Conservation (phyloP, 2,113 vertebrate genomes). For the Macrotus californicus region DNA sequence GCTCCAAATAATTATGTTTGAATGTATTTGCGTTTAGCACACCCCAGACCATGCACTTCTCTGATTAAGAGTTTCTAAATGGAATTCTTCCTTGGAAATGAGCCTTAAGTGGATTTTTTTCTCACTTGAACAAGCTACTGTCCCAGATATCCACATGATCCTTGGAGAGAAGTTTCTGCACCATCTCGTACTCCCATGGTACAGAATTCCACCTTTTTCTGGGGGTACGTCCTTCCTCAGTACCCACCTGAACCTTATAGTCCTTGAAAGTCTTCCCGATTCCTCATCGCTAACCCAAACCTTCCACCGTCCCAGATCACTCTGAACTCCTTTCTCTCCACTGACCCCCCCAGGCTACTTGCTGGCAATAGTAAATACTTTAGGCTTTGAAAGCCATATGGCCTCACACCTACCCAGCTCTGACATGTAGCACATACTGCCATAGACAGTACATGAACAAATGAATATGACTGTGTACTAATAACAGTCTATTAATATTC, state of each 20-base stretch:
- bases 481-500: not conserved
- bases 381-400: not conserved
- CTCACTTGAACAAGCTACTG: not conserved
- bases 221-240: not conserved
- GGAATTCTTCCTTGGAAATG: slow-evolving; percentile 43
- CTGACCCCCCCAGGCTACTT: not conserved
- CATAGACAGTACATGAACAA: not conserved
- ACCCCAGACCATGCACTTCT: not conserved
- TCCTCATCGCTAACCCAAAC: not conserved
- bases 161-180: not conserved
- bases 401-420: not conserved
- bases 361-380: not conserved
- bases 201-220: no score
- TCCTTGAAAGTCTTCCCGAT: not conserved
- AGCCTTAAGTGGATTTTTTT: slow-evolving; percentile 20
- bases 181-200: rapidly evolving
- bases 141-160: not conserved
- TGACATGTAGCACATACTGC: not conserved
- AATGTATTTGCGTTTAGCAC: not conserved
- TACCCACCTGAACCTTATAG: not conserved
- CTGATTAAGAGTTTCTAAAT: slow-evolving; percentile 59
- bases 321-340: not conserved
- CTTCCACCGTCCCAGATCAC: not conserved
- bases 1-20: slow-evolving; percentile 9
- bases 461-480: not conserved